phyloP scores from a whole-genome alignment of 2,888 invertebrate species.

The Stenichneumon culpator region DNA sequence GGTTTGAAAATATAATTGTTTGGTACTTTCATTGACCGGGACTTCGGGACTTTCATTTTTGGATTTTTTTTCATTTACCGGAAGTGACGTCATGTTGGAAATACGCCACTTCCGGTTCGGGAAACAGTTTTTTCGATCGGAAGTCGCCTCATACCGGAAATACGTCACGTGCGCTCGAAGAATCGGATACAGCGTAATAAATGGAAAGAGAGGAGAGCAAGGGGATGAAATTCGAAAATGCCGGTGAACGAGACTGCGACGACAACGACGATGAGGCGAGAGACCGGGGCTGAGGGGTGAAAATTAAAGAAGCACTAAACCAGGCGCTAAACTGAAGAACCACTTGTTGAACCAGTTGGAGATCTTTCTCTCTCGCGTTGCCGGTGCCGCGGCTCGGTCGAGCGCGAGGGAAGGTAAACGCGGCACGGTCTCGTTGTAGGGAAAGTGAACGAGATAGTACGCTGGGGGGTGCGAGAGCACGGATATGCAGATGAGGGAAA shows the following conservation, averaged over 20 bases:
- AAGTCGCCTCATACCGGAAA: not conserved
- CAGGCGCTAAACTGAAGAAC: constrained; percentile 84
- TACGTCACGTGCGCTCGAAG: not conserved
- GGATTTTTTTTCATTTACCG: too few relatives aligned
- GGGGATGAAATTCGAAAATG: constrained; percentile 44
- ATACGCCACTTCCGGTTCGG: not conserved
- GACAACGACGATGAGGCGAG: constrained; percentile 43
- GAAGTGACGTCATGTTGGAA: not conserved
- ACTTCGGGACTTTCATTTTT: too few relatives aligned
- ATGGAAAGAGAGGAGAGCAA: not conserved
- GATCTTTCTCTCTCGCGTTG: constrained; percentile 64
- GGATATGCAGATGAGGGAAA: constrained; percentile 84
- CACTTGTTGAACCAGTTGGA: constrained; percentile 83
- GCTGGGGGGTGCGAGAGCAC: constrained; percentile 68
- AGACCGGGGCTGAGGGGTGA: constrained; percentile 70
- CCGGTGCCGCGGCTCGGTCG: constrained; percentile 69
- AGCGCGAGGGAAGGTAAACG: constrained; percentile 56
- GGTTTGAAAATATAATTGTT: too few relatives aligned
- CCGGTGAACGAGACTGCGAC: constrained; percentile 31
- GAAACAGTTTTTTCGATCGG: too few relatives aligned
- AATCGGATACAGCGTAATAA: not conserved
- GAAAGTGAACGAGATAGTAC: constrained; percentile 56
- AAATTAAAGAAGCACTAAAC: constrained; percentile 85
- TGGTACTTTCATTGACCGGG: too few relatives aligned
- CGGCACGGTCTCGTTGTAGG: constrained; percentile 48